A percentile compares a stretch with the other conserved stretches of the same genome.
phyloP scores from a whole-genome alignment of 2,113 vertebrate genomes.

The Arizona elegans region DNA sequence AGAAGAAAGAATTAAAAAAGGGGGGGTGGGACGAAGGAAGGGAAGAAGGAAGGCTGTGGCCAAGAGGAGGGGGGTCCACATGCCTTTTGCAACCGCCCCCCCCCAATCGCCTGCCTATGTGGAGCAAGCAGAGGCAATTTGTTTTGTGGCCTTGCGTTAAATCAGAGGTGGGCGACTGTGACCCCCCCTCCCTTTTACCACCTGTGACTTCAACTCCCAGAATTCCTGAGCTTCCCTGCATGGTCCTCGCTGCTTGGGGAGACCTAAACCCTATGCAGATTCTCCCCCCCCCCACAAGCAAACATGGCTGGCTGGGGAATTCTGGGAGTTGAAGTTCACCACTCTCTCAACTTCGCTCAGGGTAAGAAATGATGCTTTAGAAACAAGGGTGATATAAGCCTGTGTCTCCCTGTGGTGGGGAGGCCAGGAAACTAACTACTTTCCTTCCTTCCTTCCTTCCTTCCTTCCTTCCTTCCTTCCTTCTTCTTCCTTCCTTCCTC shows the following conservation, averaged over 20 bases:
- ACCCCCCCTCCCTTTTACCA: too few relatives aligned
- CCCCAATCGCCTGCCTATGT: neutral
- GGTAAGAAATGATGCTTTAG: neutral
- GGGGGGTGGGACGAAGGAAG: accelerated
- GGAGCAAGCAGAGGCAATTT: neutral
- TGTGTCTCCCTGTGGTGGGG: too few relatives aligned
- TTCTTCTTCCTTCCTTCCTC: too few relatives aligned
- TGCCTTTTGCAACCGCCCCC: neutral
- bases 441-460: accelerated
- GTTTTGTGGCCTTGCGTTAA: neutral
- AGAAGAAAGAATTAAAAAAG: too few relatives aligned
- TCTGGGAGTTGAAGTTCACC: neutral
- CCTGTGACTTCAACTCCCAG: neutral
- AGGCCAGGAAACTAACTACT: too few relatives aligned
- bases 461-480: accelerated
- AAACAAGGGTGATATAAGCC: too few relatives aligned
- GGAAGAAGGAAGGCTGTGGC: neutral
- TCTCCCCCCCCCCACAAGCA: too few relatives aligned
- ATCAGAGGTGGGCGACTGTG: too few relatives aligned
- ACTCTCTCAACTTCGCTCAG: neutral
- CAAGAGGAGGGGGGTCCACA: neutral
- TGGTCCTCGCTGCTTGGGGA: too few relatives aligned
- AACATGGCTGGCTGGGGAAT: neutral
- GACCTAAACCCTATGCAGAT: too few relatives aligned
- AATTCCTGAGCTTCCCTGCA: neutral